Evolutionary conservation across 1,140 invertebrate species (phyloP).

Genomic region (Caenorhabditis latens): DNA sequence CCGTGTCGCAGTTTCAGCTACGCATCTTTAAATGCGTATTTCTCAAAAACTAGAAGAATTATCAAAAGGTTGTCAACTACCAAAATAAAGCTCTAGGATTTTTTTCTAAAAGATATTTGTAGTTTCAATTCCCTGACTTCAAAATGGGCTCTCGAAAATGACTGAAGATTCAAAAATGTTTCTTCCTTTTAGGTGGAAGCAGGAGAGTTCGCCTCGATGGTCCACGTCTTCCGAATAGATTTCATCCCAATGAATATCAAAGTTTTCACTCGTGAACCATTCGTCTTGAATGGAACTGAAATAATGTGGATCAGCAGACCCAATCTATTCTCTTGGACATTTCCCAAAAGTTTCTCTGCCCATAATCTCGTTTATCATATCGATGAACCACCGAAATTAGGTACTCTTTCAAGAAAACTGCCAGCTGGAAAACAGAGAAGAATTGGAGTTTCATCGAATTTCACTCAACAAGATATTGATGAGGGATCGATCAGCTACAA

Average conservation of each 20-base stretch:
- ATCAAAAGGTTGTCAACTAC: no score
- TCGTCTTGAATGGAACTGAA: slow-evolving; percentile 75
- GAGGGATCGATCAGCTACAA: slow-evolving; percentile 71
- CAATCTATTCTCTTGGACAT: slow-evolving; percentile 75
- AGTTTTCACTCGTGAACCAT: slow-evolving; percentile 73
- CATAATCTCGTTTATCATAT: slow-evolving; percentile 73
- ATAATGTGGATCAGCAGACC: slow-evolving; percentile 58
- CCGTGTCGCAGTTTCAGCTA: no score
- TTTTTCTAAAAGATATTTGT: no score
- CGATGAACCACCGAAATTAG: slow-evolving; percentile 76
- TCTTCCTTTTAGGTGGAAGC: slow-evolving; percentile 72
- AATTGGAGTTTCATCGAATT: slow-evolving; percentile 77
- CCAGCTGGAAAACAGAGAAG: slow-evolving; percentile 66
- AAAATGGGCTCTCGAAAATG: background rate
- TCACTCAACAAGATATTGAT: slow-evolving; percentile 77
- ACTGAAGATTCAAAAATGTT: no score
- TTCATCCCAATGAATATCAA: slow-evolving; percentile 76
- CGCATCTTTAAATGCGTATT: no score
- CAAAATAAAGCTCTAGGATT: no score
- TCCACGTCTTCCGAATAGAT: slow-evolving; percentile 72
- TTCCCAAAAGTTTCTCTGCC: slow-evolving; percentile 71
- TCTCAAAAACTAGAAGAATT: no score
- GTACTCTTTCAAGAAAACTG: slow-evolving; percentile 73
- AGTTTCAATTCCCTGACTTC: no score
- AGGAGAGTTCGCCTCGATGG: slow-evolving; percentile 64